Percentiles rank a stretch among this genome's conserved stretches.
Conservation (phyloP, 2,888 invertebrate species). For the Tipula vernalis region DNA sequence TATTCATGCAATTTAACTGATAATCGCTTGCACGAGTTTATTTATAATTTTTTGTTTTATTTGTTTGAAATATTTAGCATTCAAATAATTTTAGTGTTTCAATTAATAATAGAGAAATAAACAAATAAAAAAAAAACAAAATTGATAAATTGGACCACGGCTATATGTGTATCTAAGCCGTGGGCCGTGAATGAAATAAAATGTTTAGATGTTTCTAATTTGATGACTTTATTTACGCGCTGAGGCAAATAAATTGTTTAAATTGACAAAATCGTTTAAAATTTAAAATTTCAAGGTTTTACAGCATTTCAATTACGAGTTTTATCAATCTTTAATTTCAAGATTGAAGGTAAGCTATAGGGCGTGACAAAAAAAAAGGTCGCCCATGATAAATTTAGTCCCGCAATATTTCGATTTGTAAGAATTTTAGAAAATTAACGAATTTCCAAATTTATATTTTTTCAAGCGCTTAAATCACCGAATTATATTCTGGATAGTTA, state of each 20-base stretch:
- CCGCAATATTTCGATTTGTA: no score
- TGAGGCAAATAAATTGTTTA: neutral
- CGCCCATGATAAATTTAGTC: no score
- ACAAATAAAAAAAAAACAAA: neutral
- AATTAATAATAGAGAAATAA: neutral
- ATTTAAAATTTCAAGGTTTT: neutral
- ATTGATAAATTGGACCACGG: neutral
- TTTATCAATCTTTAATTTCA: no score
- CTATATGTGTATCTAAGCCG: neutral
- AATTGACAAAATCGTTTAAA: neutral
- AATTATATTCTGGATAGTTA: no score
- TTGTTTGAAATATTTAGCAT: neutral
- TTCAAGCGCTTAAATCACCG: no score
- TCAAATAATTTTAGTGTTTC: neutral
- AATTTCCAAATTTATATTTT: no score
- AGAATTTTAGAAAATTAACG: no score
- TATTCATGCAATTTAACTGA: neutral
- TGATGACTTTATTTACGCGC: neutral
- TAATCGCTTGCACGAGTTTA: neutral
- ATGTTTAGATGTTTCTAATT: neutral
- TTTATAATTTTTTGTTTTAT: neutral
- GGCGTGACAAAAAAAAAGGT: no score
- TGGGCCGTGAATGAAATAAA: neutral
- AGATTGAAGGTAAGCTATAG: no score
- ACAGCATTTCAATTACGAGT: no score